Percentiles rank a stretch among this genome's conserved stretches.
phyloP scores from a whole-genome alignment of 1,140 invertebrate species.

The Achroia grisella region DNA sequence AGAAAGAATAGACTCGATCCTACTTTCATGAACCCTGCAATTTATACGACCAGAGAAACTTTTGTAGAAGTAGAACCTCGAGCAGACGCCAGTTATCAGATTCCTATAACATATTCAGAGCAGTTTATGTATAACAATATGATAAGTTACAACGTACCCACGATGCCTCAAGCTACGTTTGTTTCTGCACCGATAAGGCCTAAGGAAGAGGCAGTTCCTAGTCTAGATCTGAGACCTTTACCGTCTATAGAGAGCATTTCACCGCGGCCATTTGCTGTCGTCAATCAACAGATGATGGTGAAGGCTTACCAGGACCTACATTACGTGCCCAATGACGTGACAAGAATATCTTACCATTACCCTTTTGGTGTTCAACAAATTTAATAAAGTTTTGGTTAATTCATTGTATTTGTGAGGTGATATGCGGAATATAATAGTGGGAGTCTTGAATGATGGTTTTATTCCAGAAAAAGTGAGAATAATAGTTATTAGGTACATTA shows the following conservation, averaged over 20 bases:
- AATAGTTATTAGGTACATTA: no score
- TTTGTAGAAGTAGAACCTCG: constrained; percentile 51
- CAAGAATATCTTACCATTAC: constrained; percentile 61
- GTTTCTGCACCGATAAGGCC: constrained; percentile 37
- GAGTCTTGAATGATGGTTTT: no score
- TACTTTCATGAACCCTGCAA: constrained; percentile 26
- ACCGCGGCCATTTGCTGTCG: constrained; percentile 56
- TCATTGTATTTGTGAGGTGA: no score
- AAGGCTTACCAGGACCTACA: constrained; percentile 69
- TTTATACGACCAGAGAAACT: constrained; percentile 40
- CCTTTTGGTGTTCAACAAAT: constrained; percentile 58
- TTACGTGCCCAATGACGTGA: constrained; percentile 55
- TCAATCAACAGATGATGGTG: constrained; percentile 71
- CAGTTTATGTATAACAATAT: constrained; percentile 61
- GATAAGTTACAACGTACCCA: constrained; percentile 57
- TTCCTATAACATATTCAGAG: constrained; percentile 45
- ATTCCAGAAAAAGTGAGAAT: no score
- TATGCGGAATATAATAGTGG: no score
- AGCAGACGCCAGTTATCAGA: constrained; percentile 39
- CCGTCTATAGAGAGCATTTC: constrained; percentile 66
- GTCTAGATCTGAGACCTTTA: constrained; percentile 48
- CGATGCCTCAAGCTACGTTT: constrained; percentile 50
- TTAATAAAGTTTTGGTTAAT: no score
- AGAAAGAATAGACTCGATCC: constrained; percentile 77
- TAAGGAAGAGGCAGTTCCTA: constrained; percentile 47